Evolutionary conservation across 1,140 invertebrate species (phyloP).

Genomic region (Mizuhopecten yessoensis): DNA sequence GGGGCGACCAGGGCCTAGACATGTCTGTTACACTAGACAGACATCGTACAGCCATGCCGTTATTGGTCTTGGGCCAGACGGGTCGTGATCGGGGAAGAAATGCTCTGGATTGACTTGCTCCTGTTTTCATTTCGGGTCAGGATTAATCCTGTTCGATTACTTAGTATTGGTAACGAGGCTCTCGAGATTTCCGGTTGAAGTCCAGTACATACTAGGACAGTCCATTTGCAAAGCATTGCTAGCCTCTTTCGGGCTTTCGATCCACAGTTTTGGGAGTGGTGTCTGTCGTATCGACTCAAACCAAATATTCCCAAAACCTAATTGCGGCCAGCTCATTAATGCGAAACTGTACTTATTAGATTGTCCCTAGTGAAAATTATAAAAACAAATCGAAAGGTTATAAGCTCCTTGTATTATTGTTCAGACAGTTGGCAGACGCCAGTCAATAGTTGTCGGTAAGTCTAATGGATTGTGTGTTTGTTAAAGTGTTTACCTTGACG

Average conservation of each 20-base stretch:
- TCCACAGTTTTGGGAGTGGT: neutral
- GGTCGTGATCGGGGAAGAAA: neutral
- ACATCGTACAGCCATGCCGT: neutral
- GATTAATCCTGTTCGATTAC: neutral
- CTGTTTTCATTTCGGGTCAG: neutral
- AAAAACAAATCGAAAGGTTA: slow-evolving; percentile 39
- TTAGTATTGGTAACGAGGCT: neutral
- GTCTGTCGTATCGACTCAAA: neutral
- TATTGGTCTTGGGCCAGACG: slow-evolving; percentile 3
- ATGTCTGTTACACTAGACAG: neutral
- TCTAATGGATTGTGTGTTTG: slow-evolving; percentile 16
- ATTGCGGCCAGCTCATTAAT: neutral
- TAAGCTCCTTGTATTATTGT: neutral
- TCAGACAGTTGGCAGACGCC: slow-evolving; percentile 12
- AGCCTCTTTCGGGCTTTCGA: neutral
- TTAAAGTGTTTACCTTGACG: neutral
- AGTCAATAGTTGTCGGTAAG: slow-evolving; percentile 9
- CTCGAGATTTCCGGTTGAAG: neutral
- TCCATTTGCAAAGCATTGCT: neutral
- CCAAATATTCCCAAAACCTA: neutral
- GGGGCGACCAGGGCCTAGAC: neutral
- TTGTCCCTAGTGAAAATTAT: neutral
- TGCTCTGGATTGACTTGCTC: neutral
- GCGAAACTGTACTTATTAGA: slow-evolving; percentile 23
- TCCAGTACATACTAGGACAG: neutral